Evolutionary conservation across 2,888 invertebrate species (phyloP), one percentile per base, ranked within the genome.

Genomic region (Chrysomela aeneicollis): DNA sequence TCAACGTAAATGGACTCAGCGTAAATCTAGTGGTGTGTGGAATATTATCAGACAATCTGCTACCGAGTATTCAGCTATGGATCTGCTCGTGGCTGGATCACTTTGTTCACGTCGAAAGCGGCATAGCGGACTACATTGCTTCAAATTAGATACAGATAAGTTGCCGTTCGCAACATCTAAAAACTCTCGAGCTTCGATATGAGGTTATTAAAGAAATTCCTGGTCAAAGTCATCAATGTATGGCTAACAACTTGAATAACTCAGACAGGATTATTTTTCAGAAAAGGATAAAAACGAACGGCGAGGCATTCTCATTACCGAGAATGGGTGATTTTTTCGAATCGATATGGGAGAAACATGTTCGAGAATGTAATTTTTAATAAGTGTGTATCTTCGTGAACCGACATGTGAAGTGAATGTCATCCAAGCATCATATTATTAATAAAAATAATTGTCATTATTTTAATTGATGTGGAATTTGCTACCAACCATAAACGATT

Each of bases 51-150:
- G 64, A 46, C 72, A 74, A 79, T 78, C 76, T 77, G 77, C 77
- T 78, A 78, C 78, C 17, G 70, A 73, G 70, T 71, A 67, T 69
- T 70, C 70, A 67, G 66, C 71, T 74, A 69, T 67, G 68, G 74
- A 74, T 68, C 50, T 64, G 60, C 65, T 62, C 50, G 49, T 61
- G 63, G 63, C 68, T 73, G 71, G 78, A 76, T 75, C 79, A 75
- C 77, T 79, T 78, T 77, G 77, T 79, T 74, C 72, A 78, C 72
- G 79, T 79, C 79, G 76, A 73, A 75, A 72, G 69, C 77, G 63
- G 76, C 77, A 79, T 78, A 75, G 75, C 78, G 64, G 73, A 74
- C 77, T 67, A 73, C 76, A 78, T 77, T 78, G 74, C 73, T 74
- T 61, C 70, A 77, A 78, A 79, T 78, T 77, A 77, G 76, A 75